A percentile compares a stretch with the other conserved stretches of the same genome.
Evolutionary conservation across 2,888 invertebrate genomes (phyloP).

Genomic region (Ariolimax columbianus): DNA sequence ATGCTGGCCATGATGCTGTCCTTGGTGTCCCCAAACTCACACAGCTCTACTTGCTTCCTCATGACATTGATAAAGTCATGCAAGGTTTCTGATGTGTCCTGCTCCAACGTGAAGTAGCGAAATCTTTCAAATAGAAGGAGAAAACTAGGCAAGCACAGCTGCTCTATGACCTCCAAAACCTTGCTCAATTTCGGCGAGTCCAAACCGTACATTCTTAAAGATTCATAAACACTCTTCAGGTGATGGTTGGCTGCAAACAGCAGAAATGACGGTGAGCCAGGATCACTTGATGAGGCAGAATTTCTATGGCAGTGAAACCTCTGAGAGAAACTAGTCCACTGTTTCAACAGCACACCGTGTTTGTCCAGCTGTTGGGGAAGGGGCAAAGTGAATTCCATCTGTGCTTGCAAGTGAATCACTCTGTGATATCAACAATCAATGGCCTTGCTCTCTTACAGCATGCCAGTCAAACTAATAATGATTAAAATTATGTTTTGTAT

Average conservation of each 20-base stretch:
- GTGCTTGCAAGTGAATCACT: not conserved
- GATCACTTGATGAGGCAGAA: not conserved
- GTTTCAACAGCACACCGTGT: conserved; percentile 4
- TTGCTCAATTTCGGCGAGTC: not conserved
- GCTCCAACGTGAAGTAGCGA: conserved; percentile 17
- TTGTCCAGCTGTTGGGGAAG: conserved; percentile 18
- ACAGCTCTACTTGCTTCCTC: conserved; percentile 23
- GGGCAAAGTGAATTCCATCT: conserved; percentile 32
- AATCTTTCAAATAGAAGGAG: conserved; percentile 33
- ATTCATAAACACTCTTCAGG: not conserved
- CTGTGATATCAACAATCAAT: not conserved
- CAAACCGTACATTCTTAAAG: not conserved
- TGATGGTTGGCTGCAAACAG: conserved; percentile 17
- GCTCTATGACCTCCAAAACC: conserved; percentile 17
- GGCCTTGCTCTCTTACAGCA: not conserved
- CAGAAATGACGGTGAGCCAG: conserved; percentile 10
- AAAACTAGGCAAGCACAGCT: conserved; percentile 24
- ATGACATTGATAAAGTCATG: conserved; percentile 11
- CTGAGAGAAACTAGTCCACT: conserved; percentile 9
- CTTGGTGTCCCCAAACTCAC: conserved; percentile 24
- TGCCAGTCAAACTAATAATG: not conserved
- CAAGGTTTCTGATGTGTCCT: conserved; percentile 15
- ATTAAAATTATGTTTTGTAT: not conserved
- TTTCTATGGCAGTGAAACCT: conserved; percentile 15
- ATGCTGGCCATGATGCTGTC: conserved; percentile 8